These are phyloP conservation scores for Atrina japonica DNA, from an alignment of 2,888 invertebrate species.

Conservation along the genomic window DNA sequence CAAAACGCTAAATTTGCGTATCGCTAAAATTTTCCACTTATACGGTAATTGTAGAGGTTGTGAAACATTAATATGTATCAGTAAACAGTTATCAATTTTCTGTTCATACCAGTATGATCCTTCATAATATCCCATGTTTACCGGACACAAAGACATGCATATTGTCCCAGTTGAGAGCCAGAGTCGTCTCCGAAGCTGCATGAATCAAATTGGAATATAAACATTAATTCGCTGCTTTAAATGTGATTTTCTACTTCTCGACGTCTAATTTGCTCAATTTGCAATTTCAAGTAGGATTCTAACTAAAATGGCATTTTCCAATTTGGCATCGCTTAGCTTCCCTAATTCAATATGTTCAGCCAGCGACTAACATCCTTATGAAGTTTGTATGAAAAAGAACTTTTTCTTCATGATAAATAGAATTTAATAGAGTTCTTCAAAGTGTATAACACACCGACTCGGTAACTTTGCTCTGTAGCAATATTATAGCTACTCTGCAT, in stretches of 20 bases:
- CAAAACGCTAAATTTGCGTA: no score
- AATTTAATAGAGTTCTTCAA: slow-evolving; percentile 31
- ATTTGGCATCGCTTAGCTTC: slow-evolving; percentile 47
- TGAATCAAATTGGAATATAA: slow-evolving; percentile 33
- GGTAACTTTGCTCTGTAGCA: slow-evolving; percentile 8
- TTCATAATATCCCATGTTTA: no score
- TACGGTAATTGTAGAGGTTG: no score
- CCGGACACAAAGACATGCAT: no score
- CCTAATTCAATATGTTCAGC: slow-evolving; percentile 48
- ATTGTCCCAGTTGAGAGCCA: no score
- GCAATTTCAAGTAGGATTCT: slow-evolving; percentile 48
- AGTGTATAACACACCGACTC: no score
- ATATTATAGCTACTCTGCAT: slow-evolving; percentile 27
- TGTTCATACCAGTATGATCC: no score
- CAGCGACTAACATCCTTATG: slow-evolving; percentile 44
- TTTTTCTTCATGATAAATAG: slow-evolving; percentile 36
- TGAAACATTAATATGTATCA: no score
- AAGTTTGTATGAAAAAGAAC: slow-evolving; percentile 29
- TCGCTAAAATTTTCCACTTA: no score
- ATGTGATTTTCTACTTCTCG: slow-evolving; percentile 40
- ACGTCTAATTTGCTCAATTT: slow-evolving; percentile 50
- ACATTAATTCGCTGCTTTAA: slow-evolving; percentile 36
- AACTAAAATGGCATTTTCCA: slow-evolving; percentile 51
- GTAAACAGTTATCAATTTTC: no score
- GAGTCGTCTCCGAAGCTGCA: no score